These are phyloP conservation scores for Heliconius hewitsoni DNA, from an alignment of 1,140 invertebrate species.

Conservation along the genomic window DNA sequence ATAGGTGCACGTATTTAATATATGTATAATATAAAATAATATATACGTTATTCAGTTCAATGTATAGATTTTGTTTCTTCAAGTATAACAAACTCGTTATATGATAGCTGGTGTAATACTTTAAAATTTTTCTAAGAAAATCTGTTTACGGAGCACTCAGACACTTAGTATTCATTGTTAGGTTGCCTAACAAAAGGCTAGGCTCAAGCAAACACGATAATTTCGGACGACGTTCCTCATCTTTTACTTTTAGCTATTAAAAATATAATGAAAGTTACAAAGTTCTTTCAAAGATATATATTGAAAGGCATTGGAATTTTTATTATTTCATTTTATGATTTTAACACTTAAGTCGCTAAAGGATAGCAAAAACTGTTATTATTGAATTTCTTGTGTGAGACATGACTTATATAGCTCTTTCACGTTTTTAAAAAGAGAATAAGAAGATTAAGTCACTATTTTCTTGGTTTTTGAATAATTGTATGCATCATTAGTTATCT, in stretches of 20 bases:
- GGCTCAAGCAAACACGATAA: not conserved
- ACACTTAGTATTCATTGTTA: slow-evolving; percentile 4
- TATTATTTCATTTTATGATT: not conserved
- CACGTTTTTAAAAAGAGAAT: not conserved
- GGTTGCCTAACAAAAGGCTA: not conserved
- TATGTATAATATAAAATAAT: not conserved
- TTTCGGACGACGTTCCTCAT: not conserved
- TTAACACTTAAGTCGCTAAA: slow-evolving; percentile 2
- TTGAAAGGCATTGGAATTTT: slow-evolving; percentile 4
- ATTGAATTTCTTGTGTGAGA: slow-evolving; percentile 11
- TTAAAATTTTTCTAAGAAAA: not conserved
- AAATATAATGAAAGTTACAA: slow-evolving; percentile 12
- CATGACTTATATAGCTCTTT: not conserved
- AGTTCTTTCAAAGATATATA: slow-evolving; percentile 3
- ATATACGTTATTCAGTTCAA: not conserved
- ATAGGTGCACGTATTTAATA: too few relatives aligned
- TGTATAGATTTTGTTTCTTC: not conserved
- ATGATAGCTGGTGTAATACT: not conserved
- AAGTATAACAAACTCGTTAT: not conserved
- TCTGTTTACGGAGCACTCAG: not conserved
- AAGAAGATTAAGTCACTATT: not conserved
- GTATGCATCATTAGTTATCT: too few relatives aligned
- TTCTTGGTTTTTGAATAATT: too few relatives aligned
- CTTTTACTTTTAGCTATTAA: not conserved
- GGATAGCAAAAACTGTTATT: slow-evolving; percentile 4